These are phyloP conservation scores for Nematostella vectensis DNA, from an alignment of 92 coral and sea anemone species.

Conservation along the genomic window DNA sequence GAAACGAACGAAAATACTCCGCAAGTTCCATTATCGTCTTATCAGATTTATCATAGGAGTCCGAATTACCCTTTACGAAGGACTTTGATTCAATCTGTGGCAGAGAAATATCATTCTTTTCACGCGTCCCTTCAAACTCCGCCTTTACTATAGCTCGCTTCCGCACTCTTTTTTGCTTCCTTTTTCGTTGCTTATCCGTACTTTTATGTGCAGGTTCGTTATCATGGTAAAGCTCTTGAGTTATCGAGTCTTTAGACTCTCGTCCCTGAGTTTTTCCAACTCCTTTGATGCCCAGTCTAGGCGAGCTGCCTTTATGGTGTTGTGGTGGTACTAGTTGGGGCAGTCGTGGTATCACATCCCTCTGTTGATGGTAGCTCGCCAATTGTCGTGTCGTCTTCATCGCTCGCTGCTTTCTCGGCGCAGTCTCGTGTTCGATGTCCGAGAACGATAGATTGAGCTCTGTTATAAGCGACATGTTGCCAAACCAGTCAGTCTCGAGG, in stretches of 20 bases:
- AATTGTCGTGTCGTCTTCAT: constrained; percentile 17
- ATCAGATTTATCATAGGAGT: constrained; percentile 1
- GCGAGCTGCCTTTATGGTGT: not conserved
- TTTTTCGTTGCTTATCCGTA: not conserved
- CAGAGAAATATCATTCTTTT: not conserved
- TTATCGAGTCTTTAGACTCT: too few species aligned
- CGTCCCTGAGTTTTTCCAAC: constrained; percentile 8
- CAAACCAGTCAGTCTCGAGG: not conserved
- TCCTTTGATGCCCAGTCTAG: constrained; percentile 13
- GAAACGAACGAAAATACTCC: constrained; percentile 11
- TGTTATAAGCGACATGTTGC: constrained; percentile 11
- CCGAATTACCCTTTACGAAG: not conserved
- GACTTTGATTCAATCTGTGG: constrained; percentile 9
- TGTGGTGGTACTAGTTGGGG: constrained; percentile 7
- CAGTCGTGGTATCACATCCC: constrained; percentile 8
- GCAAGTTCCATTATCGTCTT: constrained; percentile 11
- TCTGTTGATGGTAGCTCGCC: constrained; percentile 4
- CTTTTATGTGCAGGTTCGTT: not conserved
- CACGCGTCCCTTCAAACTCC: not conserved
- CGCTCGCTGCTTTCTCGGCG: constrained; percentile 10
- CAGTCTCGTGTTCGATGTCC: constrained; percentile 5
- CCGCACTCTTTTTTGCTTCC: not conserved
- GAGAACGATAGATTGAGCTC: constrained; percentile 19
- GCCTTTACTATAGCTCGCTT: not conserved
- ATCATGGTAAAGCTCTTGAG: too few species aligned